Conservation (phyloP, 1,140 invertebrate genomes). For the Gryon sp. region DNA sequence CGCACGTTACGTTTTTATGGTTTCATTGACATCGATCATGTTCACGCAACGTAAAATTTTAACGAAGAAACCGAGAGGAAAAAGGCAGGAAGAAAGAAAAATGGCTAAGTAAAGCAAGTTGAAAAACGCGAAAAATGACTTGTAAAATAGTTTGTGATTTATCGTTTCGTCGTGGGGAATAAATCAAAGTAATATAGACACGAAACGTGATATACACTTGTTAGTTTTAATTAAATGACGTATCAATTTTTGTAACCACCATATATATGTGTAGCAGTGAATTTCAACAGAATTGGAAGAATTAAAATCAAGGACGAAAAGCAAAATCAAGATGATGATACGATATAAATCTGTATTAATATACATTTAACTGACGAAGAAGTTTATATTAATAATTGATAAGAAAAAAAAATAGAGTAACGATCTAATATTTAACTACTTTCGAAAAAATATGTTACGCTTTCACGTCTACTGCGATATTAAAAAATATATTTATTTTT, state of each 20-base stretch:
- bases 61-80: background rate
- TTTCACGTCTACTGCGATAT: background rate
- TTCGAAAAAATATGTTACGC: background rate
- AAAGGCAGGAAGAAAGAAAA: constrained; percentile 3
- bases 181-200: constrained; percentile 17
- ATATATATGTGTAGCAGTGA: background rate
- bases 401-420: background rate
- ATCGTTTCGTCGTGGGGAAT: constrained; percentile 1
- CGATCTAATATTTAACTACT: constrained; percentile 5
- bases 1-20: constrained; percentile 28
- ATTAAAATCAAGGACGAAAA: constrained; percentile 11
- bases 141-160: constrained; percentile 1
- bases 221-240: constrained; percentile 35
- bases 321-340: background rate
- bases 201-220: constrained; percentile 2
- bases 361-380: background rate
- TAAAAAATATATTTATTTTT: background rate
- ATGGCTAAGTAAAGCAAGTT: background rate
- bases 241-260: constrained; percentile 11
- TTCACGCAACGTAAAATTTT: constrained; percentile 15
- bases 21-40: constrained; percentile 38
- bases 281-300: constrained; percentile 8
- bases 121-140: constrained; percentile 7
- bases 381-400: constrained; percentile 5
- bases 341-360: constrained; percentile 10